These are phyloP conservation scores for Meteorus colon DNA, from an alignment of 2,888 invertebrate genomes.

Conservation along the genomic window DNA sequence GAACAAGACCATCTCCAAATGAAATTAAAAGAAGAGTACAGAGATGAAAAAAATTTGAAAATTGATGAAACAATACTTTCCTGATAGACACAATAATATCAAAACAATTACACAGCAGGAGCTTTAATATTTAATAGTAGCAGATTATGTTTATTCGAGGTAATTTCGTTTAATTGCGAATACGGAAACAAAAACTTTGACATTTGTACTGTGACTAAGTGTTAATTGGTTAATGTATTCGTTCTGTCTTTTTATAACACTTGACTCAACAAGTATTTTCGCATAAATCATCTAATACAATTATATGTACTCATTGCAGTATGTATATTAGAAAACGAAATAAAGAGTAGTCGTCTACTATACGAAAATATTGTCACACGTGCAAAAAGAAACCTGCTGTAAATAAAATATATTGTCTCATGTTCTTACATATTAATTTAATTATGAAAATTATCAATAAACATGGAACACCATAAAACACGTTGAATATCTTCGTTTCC, in stretches of 20 bases:
- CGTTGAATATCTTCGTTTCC: slow-evolving; percentile 42
- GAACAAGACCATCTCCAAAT: background rate
- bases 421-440: slow-evolving; percentile 50
- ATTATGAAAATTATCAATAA: slow-evolving; percentile 50
- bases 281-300: background rate
- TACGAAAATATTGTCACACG: slow-evolving; percentile 27
- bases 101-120: slow-evolving; percentile 12
- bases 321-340: background rate
- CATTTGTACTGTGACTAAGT: slow-evolving; percentile 11
- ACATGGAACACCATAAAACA: slow-evolving; percentile 54
- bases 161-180: background rate
- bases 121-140: background rate
- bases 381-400: slow-evolving; percentile 54
- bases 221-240: slow-evolving; percentile 8
- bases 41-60: background rate
- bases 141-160: background rate
- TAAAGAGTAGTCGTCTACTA: background rate
- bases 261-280: background rate
- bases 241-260: slow-evolving; percentile 9
- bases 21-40: background rate
- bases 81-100: background rate
- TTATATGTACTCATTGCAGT: background rate
- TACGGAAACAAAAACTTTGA: background rate
- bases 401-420: slow-evolving; percentile 60
- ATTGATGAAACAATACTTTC: background rate